Conservation (phyloP, 35 echinoderm and acorn worm species). For the Eucidaris tribuloides region DNA sequence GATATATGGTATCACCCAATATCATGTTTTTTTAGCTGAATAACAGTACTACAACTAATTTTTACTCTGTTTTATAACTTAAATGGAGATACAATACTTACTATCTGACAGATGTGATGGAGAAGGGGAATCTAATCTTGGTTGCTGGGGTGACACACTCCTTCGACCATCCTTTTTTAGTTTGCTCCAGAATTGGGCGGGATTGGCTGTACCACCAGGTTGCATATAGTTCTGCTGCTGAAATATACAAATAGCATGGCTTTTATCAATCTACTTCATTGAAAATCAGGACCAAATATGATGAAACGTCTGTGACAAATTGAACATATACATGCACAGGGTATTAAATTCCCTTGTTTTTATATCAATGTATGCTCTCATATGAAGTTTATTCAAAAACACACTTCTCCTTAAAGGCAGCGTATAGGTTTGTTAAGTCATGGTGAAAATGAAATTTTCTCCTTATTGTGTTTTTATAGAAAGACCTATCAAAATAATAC, state of each 20-base stretch:
- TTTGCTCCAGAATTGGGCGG: constrained; percentile 50
- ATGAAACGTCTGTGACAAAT: not conserved
- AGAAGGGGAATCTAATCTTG: constrained; percentile 40
- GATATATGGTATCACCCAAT: too few relatives aligned
- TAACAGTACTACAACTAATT: not conserved
- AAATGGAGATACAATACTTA: not conserved
- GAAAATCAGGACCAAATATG: too few relatives aligned
- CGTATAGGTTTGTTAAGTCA: too few relatives aligned
- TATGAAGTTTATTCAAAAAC: too few relatives aligned
- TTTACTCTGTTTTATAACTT: not conserved
- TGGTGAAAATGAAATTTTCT: too few relatives aligned
- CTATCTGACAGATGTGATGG: constrained; percentile 31
- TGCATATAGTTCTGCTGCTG: not conserved
- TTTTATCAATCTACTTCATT: not conserved
- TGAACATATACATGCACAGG: not conserved
- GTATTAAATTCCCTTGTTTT: too few relatives aligned
- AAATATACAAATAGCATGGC: not conserved
- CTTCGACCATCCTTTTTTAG: constrained; percentile 36
- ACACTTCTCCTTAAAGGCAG: too few relatives aligned
- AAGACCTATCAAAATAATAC: too few relatives aligned
- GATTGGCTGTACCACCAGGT: not conserved
- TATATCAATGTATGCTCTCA: too few relatives aligned
- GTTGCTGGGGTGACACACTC: constrained; percentile 42
- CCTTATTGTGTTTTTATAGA: too few relatives aligned
- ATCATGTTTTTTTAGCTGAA: not conserved